These are phyloP conservation scores for Cheracebus regulus DNA, from an alignment of 2,797 vertebrate genomes.

Conservation along the genomic window DNA sequence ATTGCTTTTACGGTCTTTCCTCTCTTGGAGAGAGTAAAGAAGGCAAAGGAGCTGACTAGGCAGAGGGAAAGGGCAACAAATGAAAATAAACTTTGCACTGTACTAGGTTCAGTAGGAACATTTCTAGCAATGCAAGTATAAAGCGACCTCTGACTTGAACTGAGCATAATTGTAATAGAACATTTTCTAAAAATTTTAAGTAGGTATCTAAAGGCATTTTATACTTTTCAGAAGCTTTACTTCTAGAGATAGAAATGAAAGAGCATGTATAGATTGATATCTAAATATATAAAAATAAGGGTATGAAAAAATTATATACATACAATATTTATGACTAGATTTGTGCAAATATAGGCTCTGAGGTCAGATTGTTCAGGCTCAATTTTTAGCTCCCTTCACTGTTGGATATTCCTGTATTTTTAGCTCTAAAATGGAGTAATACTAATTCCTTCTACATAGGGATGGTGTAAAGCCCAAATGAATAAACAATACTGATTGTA, in stretches of 20 bases:
- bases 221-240: background rate
- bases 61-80: background rate
- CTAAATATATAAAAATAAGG: background rate
- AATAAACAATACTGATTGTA: background rate
- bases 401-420: background rate
- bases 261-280: background rate
- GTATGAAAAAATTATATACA: background rate
- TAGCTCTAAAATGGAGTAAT: background rate
- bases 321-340: background rate
- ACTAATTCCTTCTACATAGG: background rate
- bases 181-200: background rate
- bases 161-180: background rate
- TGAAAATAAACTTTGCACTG: background rate
- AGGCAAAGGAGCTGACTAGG: background rate
- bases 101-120: background rate
- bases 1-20: background rate
- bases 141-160: background rate
- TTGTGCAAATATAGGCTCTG: background rate
- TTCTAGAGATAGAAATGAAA: background rate
- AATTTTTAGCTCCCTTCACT: background rate
- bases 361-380: background rate
- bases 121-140: background rate
- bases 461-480: background rate
- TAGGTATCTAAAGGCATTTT: background rate
- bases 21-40: slow-evolving; percentile 35